Evolutionary conservation across 2,113 vertebrate species (phyloP).

Genomic region (Vombatus ursinus): DNA sequence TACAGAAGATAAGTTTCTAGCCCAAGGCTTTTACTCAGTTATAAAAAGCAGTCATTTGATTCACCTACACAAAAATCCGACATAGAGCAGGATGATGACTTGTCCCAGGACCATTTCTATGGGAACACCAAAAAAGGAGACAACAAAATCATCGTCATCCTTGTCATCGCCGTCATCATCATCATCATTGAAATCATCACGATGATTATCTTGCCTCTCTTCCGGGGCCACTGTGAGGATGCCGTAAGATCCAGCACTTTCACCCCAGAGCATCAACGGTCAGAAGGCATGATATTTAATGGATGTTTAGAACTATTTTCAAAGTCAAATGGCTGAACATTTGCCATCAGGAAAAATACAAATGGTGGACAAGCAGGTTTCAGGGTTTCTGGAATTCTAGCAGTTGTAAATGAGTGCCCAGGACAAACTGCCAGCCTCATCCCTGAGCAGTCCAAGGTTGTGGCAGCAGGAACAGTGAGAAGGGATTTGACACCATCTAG

Average conservation of each 20-base stretch:
- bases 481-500: background rate
- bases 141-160: no score
- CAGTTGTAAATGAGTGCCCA: background rate
- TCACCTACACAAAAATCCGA: background rate
- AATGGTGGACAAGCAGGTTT: background rate
- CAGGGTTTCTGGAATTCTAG: background rate
- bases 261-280: no score
- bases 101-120: background rate
- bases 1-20: no score
- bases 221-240: no score
- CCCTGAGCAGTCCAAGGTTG: rapidly evolving
- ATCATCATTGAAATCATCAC: no score
- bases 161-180: no score
- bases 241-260: no score
- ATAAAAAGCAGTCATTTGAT: background rate
- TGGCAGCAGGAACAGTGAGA: rapidly evolving
- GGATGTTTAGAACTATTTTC: background rate
- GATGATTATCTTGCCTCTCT: background rate
- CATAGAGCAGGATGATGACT: background rate
- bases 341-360: background rate
- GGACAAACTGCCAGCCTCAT: background rate
- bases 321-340: background rate
- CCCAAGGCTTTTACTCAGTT: background rate
- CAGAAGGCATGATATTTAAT: background rate
- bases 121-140: no score